Evolutionary conservation across 1,140 invertebrate genomes (phyloP).

Genomic region (Adoxophyes honmai): DNA sequence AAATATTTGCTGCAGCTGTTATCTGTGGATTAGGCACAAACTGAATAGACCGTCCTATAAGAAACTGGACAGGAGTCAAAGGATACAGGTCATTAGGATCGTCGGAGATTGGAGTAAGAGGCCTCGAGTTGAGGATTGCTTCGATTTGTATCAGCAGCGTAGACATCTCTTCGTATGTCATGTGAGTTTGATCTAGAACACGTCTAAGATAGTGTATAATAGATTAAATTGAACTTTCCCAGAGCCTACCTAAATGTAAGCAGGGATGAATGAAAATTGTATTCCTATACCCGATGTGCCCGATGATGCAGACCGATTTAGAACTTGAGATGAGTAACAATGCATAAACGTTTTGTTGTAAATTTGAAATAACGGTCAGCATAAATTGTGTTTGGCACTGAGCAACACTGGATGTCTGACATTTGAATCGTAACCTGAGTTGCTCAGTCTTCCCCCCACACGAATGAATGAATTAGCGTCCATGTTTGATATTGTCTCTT

Average conservation of each 20-base stretch:
- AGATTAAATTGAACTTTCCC: slow-evolving; percentile 20
- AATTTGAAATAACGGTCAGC: slow-evolving; percentile 16
- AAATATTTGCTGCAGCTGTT: background rate
- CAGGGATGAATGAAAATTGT: slow-evolving; percentile 18
- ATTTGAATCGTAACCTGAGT: too few relatives aligned
- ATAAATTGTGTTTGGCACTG: background rate
- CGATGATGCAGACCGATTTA: too few relatives aligned
- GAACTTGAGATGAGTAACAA: slow-evolving; percentile 25
- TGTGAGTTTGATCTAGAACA: slow-evolving; percentile 17
- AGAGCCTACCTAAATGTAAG: slow-evolving; percentile 25
- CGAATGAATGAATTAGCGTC: too few relatives aligned
- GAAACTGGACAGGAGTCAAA: slow-evolving; percentile 17
- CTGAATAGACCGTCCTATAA: slow-evolving; percentile 19
- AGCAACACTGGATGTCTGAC: too few relatives aligned
- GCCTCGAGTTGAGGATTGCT: slow-evolving; percentile 20
- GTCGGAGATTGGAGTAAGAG: slow-evolving; percentile 15
- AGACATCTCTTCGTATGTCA: slow-evolving; percentile 21
- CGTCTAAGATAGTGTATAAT: slow-evolving; percentile 20
- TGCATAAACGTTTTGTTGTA: slow-evolving; percentile 17
- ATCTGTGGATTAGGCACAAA: background rate
- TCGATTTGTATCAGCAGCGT: slow-evolving; percentile 19
- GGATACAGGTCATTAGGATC: slow-evolving; percentile 17
- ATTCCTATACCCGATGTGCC: slow-evolving; percentile 23
- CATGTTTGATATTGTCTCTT: too few relatives aligned
- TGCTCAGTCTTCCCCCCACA: too few relatives aligned